Conservation (phyloP, 1,140 invertebrate species). For the Pygmarrhopalites habei region DNA sequence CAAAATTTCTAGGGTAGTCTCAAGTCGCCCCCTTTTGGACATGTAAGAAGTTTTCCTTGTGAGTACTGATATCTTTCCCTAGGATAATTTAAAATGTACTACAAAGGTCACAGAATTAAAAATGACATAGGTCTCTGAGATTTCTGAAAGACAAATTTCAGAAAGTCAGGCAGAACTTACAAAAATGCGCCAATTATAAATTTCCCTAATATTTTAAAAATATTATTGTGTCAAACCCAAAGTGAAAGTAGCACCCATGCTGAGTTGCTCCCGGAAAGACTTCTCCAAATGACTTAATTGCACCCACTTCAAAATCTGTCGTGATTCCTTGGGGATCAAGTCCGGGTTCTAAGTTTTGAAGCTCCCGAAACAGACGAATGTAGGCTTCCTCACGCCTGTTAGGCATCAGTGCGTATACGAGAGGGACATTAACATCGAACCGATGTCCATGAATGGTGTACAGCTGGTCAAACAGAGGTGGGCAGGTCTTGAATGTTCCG, state of each 20-base stretch:
- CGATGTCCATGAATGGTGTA: conserved; percentile 12
- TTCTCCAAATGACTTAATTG: not conserved
- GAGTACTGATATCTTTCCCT: no score
- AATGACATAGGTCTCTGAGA: not conserved
- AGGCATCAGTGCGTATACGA: conserved; percentile 8
- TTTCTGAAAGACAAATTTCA: not conserved
- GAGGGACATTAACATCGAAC: not conserved
- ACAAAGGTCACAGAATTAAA: not conserved
- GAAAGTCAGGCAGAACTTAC: not conserved
- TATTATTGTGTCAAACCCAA: not conserved
- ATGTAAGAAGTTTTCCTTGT: no score
- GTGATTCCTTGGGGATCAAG: not conserved
- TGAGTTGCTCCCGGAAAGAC: conserved; percentile 1
- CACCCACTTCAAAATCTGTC: conserved; percentile 11
- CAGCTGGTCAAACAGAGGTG: conserved; percentile 7
- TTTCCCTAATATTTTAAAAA: not conserved
- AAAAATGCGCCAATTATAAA: not conserved
- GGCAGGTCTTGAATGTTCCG: conserved; percentile 14
- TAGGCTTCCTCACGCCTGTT: conserved; percentile 4
- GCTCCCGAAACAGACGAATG: not conserved
- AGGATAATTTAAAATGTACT: not conserved
- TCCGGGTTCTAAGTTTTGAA: not conserved
- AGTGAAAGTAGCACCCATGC: conserved; percentile 15
- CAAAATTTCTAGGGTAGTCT: no score
- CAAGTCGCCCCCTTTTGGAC: no score